Evolutionary conservation across 2,888 invertebrate genomes (phyloP), one percentile per base, ranked within the genome.

Genomic region (Polydrusus cervinus): DNA sequence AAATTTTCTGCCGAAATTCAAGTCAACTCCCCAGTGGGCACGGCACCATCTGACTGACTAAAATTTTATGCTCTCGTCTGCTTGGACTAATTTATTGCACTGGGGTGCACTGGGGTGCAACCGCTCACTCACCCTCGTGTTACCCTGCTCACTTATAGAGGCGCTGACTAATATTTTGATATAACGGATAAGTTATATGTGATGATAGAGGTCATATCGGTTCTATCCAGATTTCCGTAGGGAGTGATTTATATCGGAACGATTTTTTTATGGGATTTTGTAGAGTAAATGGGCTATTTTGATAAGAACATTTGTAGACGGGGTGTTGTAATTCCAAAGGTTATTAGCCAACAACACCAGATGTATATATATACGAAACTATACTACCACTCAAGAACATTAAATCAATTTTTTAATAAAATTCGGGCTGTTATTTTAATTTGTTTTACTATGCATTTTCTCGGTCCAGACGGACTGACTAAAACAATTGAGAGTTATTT

Each of bases 61-160:
- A 69, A 73, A 76, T 79, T 79, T 75, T 75, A 75, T 79, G 75
- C 76, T 62, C 61, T 68, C 51, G 60, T 72, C 77, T 66, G 40
- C 65, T 61, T 53, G 69, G 69, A 61, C 77, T 76, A 69, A 77
- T 73, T 79, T 77, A 79, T 79, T 71, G 67, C 67, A 49, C 66
- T 53, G 76, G 78, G 78, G 78, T 71, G 67, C 67, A 49, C 66
- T 53, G 76, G 78, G 78, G 78, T 66, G 69, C 70, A 62, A 43
- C 60, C 69, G 53, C 72, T 77, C 75, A 75, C 70, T 68, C 73
- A 68, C 70, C 74, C 68, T 75, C 66, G 25, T n/a, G 14, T 18
- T 51, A 38, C 74, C 74, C 45, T 40, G 64, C 65, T 60, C 69
- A 70, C 65, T 74, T 70, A 70, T 55, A 60, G 11, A 16, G 34